Conservation (phyloP, 1,140 invertebrate genomes). For the Drosophila athabasca region DNA sequence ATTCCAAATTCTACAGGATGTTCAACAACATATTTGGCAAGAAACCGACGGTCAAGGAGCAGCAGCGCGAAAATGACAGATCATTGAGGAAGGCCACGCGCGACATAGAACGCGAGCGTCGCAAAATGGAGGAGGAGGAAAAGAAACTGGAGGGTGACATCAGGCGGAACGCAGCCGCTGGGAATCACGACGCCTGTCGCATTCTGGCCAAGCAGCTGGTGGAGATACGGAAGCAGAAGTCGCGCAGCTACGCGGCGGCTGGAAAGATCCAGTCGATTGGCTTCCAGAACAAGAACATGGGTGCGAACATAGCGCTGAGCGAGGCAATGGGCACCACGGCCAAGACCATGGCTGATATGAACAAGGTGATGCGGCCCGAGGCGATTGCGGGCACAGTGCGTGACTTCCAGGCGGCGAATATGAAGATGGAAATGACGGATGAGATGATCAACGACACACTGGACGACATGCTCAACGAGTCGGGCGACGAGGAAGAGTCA, state of each 20-base stretch:
- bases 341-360: slow-evolving; percentile 94
- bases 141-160: slow-evolving; percentile 96
- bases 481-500: slow-evolving; percentile 95
- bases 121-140: slow-evolving; percentile 93
- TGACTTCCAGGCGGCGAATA: slow-evolving; percentile 91
- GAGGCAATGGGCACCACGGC: slow-evolving; percentile 93
- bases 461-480: slow-evolving; percentile 94
- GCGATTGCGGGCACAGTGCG: slow-evolving; percentile 92
- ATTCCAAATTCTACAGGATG: slow-evolving; percentile 49
- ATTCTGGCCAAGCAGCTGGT: slow-evolving; percentile 95
- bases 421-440: slow-evolving; percentile 97
- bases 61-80: slow-evolving; percentile 92
- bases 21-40: slow-evolving; percentile 85
- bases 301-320: slow-evolving; percentile 93
- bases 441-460: slow-evolving; percentile 97
- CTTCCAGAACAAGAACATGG: slow-evolving; percentile 94
- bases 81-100: slow-evolving; percentile 91
- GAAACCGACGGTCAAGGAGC: slow-evolving; percentile 87
- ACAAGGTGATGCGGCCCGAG: slow-evolving; percentile 93
- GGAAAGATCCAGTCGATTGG: slow-evolving; percentile 91
- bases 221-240: slow-evolving; percentile 94
- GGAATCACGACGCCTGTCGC: slow-evolving; percentile 92
- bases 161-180: slow-evolving; percentile 93
- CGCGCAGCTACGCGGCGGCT: slow-evolving; percentile 90
- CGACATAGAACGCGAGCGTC: slow-evolving; percentile 92